Evolutionary conservation across 2,888 invertebrate genomes (phyloP), one percentile per base, ranked within the genome.

Genomic region (Polyommatus icarus): DNA sequence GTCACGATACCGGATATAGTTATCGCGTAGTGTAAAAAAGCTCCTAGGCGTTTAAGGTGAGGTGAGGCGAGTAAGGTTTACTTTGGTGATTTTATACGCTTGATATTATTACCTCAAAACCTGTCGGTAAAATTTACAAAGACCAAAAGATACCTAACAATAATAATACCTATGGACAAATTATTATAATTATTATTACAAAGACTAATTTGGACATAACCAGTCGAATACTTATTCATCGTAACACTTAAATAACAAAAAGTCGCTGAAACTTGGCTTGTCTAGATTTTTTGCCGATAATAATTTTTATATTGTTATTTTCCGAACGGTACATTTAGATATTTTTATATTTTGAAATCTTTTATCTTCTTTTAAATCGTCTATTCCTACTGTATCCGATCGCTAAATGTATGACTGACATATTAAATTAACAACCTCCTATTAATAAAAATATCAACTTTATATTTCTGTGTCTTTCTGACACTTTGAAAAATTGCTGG

Each of bases 171-270:
- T 67, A 67, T 24, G 24, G 61, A 24, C 61, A 67, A 67, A 67
- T 67, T 12, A 24, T 67, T 67, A 67, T 24, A 67, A 67, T 29
- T 12, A 61, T 1, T 24, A 24, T 29, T 24, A 29, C 0, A 4
- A 67, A 24, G 18, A 67, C 61, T 67, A 67, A 67, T 24, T 67
- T 67, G 24, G 61, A 67, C 61, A 67, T 67, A 24, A 24, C 61
- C 61, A 67, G 15, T 67, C 12, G 5, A 67, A 67, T 15, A 67
- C 61, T 67, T 59, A 20, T 59, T 67, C 61, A 24, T 29, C 24
- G 10, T 67, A 29, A 67, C 24, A 24, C 29, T 29, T 12, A 29
- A 29, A 67, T 24, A 61, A 1, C 20, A 61, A 67, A 29, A 67
- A 32, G 32, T 32, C 4, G 29, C 67, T 32, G 29, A 67, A 29